Conservation (phyloP, 2,888 invertebrate genomes). For the Neria commutata region DNA sequence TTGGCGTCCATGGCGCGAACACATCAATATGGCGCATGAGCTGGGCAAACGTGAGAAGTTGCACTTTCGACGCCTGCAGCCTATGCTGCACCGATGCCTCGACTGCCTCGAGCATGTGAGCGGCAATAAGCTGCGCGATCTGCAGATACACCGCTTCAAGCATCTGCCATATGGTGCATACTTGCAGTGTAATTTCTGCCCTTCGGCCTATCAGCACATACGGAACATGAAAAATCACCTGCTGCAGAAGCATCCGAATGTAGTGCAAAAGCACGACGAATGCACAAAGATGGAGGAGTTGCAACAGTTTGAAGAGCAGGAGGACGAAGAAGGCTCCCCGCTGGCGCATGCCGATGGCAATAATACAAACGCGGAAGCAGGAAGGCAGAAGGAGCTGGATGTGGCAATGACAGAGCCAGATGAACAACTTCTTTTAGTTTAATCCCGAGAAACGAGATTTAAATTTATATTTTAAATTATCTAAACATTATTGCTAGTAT, state of each 20-base stretch:
- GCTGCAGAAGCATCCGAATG: slow-evolving; percentile 41
- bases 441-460: background rate
- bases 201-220: slow-evolving; percentile 35
- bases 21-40: slow-evolving; percentile 46
- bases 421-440: background rate
- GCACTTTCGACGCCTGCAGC: slow-evolving; percentile 41
- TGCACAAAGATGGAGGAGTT: background rate
- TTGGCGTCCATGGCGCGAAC: slow-evolving; percentile 47
- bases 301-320: too few relatives aligned
- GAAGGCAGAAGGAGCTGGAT: background rate
- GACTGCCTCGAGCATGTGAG: slow-evolving; percentile 48
- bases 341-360: background rate
- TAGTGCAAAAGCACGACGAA: slow-evolving; percentile 7
- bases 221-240: slow-evolving; percentile 46
- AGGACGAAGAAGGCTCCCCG: background rate
- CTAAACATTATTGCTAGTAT: too few relatives aligned
- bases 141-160: slow-evolving; percentile 50
- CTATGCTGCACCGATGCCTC: slow-evolving; percentile 42
- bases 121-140: slow-evolving; percentile 43
- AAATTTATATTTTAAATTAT: too few relatives aligned
- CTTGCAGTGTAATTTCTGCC: slow-evolving; percentile 47
- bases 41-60: slow-evolving; percentile 42
- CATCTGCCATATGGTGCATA: slow-evolving; percentile 50
- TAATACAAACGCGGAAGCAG: background rate
- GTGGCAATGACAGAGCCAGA: background rate